Conservation (phyloP, 2,113 vertebrate genomes). For the Notothenia rossii region DNA sequence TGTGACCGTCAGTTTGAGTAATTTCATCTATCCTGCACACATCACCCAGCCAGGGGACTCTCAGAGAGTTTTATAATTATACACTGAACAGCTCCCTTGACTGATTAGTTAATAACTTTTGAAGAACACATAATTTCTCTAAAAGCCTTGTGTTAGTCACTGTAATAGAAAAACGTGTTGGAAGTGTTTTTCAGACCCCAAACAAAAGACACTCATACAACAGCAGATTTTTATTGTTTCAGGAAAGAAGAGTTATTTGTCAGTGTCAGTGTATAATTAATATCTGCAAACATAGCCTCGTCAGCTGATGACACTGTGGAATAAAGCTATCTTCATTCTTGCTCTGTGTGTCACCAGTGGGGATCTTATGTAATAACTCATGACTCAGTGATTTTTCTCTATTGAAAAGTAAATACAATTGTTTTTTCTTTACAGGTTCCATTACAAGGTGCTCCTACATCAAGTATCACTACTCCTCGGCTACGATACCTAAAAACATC, state of each 20-base stretch:
- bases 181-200: conserved; percentile 2
- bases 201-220: conserved; percentile 13
- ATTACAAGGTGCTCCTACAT: conserved; percentile 93
- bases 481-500: conserved; percentile 96
- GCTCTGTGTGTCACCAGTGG: not conserved
- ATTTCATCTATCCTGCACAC: conserved; percentile 29
- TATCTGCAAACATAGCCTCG: conserved; percentile 10
- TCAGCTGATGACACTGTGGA: not conserved
- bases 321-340: conserved; percentile 27
- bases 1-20: conserved; percentile 5
- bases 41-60: conserved; percentile 13
- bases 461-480: conserved; percentile 99
- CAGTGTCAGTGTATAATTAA: conserved; percentile 15
- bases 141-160: conserved; percentile 24
- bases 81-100: conserved; percentile 25
- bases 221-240: conserved; percentile 41
- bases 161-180: conserved; percentile 25
- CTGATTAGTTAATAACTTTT: conserved; percentile 46
- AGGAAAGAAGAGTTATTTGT: conserved; percentile 9
- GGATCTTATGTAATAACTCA: conserved; percentile 15
- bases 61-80: conserved; percentile 36
- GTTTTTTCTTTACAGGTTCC: conserved; percentile 76
- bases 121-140: conserved; percentile 20
- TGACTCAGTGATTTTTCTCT: not conserved
- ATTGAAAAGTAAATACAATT: not conserved